Evolutionary conservation across 2,113 vertebrate species (phyloP).

Genomic region (Bothrops jararaca): DNA sequence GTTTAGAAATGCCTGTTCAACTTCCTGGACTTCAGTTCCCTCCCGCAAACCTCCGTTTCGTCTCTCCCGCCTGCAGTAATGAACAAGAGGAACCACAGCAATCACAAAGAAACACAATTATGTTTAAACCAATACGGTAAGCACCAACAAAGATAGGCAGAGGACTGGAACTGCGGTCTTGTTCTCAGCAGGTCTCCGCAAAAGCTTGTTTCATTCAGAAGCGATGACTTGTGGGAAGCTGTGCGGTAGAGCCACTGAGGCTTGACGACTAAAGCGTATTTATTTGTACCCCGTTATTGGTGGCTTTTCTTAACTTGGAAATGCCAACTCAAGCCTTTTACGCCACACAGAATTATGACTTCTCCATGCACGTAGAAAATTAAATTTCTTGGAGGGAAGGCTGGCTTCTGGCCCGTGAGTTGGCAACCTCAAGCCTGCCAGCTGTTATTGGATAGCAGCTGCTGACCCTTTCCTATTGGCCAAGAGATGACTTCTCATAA

Average conservation of each 20-base stretch:
- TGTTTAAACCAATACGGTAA: neutral
- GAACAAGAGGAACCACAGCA: neutral
- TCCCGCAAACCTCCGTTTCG: neutral
- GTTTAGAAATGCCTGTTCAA: neutral
- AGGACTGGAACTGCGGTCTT: neutral
- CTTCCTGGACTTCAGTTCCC: neutral
- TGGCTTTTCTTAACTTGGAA: neutral
- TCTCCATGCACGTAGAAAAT: neutral
- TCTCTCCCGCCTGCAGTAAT: neutral
- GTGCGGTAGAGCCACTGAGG: neutral
- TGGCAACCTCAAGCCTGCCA: neutral
- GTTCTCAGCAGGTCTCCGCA: neutral
- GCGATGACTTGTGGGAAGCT: neutral
- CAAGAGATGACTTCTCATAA: neutral
- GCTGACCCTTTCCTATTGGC: neutral
- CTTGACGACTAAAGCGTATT: neutral
- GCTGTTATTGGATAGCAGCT: neutral
- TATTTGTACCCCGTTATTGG: neutral
- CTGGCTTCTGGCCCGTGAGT: neutral
- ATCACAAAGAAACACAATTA: neutral
- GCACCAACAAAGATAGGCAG: neutral
- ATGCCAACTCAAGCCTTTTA: neutral
- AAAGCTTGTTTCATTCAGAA: neutral
- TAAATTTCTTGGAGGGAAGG: neutral
- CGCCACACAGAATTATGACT: neutral